phyloP scores from a whole-genome alignment of 2,888 invertebrate genomes.

The Synergus umbraculus region DNA sequence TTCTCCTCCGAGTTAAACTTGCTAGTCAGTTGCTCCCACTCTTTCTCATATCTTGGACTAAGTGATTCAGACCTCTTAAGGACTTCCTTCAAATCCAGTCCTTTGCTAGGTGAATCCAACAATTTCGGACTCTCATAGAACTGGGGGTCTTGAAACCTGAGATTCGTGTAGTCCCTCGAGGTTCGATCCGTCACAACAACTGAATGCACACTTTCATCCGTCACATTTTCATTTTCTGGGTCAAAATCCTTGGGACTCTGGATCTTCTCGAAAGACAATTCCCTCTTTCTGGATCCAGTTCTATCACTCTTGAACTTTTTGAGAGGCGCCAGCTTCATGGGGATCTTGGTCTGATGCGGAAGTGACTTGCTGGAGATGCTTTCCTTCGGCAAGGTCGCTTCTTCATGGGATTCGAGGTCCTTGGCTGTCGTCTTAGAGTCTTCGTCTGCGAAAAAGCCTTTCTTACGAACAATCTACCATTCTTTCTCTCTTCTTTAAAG shows the following conservation, averaged over 20 bases:
- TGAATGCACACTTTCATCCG: constrained; percentile 50
- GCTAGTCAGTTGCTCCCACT: constrained; percentile 77
- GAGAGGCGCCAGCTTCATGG: constrained; percentile 70
- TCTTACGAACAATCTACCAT: constrained; percentile 49
- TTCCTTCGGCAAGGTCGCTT: constrained; percentile 68
- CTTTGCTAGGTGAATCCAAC: constrained; percentile 56
- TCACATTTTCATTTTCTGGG: constrained; percentile 47
- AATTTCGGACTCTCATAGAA: constrained; percentile 73
- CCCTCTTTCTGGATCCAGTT: constrained; percentile 54
- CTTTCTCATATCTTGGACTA: constrained; percentile 79
- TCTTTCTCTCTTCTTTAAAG: constrained; percentile 13
- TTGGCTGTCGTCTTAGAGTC: constrained; percentile 77
- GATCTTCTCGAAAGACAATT: constrained; percentile 52
- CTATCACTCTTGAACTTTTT: constrained; percentile 61
- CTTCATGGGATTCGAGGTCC: constrained; percentile 71
- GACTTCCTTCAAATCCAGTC: constrained; percentile 73
- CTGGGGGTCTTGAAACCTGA: constrained; percentile 71
- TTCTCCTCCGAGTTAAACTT: constrained; percentile 72
- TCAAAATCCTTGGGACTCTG: constrained; percentile 45
- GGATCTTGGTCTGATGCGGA: constrained; percentile 67
- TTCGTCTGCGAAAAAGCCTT: constrained; percentile 71
- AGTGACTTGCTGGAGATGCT: constrained; percentile 48
- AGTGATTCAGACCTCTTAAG: constrained; percentile 78
- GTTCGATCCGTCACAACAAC: constrained; percentile 67
- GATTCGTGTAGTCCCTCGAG: constrained; percentile 72